A percentile compares a stretch with the other conserved stretches of the same genome.
These are phyloP conservation scores for Tetrao urogallus DNA, from an alignment of 2,113 vertebrate species.

Conservation along the genomic window DNA sequence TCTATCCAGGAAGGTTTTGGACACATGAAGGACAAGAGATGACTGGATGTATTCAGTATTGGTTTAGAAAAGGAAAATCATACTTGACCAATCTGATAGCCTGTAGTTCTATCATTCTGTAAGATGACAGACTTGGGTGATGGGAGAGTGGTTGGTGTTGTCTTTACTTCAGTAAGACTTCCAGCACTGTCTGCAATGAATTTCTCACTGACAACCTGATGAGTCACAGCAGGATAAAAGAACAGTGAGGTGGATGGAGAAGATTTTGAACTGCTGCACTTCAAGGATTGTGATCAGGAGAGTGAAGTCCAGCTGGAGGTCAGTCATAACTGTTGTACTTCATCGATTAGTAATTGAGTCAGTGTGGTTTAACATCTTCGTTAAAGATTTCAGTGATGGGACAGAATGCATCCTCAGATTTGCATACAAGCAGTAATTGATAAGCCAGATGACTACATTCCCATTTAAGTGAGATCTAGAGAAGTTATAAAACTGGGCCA, in stretches of 20 bases:
- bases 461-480: not conserved
- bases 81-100: accelerated
- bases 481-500: not conserved
- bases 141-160: not conserved
- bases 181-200: not conserved
- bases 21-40: not conserved
- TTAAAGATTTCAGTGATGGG: not conserved
- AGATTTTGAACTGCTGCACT: not conserved
- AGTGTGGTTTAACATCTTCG: not conserved
- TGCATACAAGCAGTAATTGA: not conserved
- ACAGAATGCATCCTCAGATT: not conserved
- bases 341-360: not conserved
- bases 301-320: not conserved
- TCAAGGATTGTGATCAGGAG: not conserved
- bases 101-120: not conserved
- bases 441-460: not conserved
- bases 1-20: not conserved
- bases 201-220: not conserved
- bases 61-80: not conserved
- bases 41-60: not conserved
- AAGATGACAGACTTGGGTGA: not conserved
- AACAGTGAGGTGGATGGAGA: not conserved
- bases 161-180: not conserved
- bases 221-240: not conserved
- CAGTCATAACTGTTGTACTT: not conserved